Evolutionary conservation across 2,113 vertebrate species (phyloP), one percentile per base, ranked within the genome.

Genomic region (Solea solea): DNA sequence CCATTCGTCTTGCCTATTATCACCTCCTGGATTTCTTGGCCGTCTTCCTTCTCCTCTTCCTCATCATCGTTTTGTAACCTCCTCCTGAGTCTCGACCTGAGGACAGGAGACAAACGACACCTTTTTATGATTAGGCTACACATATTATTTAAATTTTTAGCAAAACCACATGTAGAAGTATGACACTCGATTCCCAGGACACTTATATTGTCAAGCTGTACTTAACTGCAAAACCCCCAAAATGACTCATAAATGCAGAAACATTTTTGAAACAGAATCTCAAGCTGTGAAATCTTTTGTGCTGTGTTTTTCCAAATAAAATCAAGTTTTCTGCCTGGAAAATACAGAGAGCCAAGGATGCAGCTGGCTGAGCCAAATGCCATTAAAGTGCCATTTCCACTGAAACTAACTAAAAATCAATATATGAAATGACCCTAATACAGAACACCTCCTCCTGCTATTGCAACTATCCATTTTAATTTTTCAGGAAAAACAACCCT

Each of bases 341-440:
- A 70, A 69, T 48, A 13, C 9, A 12, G 10, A 65, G 63, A 52
- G 72, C 77, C 72, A 69, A 50, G 14, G 48, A 66, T 34, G 15
- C 4, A 64, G 46, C 15, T 0, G 3, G 21, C 54, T 5, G n/a
- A 75, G 66, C 66, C 82, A 81, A 64, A 59, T 49, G 11, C 51
- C 62, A 81, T 81, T 74, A 75, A 74, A 72, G 74, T 45, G 57
- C 51, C 0, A 64, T 75, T 83, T 58, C 21, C 73, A 16, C 15
- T 49, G 11, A 51, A 68, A 56, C 14, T 48, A 61, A 55, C 41
- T 1, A 7, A 56, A 66, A 76, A 58, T 28, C 72, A 72, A 59
- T 13, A 61, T 10, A 59, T 9, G 49, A 56, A 69, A 78, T 67
- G 11, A 64, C 40, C 7, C 15, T 21, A 45, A 63, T 58, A 69